These are phyloP conservation scores for Biston stratarius DNA, from an alignment of 2,888 invertebrate species.

Conservation along the genomic window DNA sequence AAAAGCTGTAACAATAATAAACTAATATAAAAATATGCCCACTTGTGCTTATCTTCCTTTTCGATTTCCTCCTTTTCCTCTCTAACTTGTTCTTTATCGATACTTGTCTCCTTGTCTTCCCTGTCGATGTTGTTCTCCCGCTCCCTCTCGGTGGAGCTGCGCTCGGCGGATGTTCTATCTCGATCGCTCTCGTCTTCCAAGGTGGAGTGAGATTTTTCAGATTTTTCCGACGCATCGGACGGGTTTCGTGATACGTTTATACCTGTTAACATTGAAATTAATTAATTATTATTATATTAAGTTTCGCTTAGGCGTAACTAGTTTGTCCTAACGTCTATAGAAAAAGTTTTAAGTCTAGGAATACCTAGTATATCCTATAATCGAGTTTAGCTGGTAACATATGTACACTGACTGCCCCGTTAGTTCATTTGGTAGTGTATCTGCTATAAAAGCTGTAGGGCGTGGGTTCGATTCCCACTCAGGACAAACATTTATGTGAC, in stretches of 20 bases:
- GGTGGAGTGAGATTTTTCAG: constrained; percentile 52
- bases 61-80: constrained; percentile 51
- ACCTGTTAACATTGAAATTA: constrained; percentile 50
- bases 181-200: constrained; percentile 53
- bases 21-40: constrained; percentile 36
- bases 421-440: too few species aligned
- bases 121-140: constrained; percentile 36
- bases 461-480: too few species aligned
- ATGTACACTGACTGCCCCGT: too few species aligned
- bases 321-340: too few species aligned
- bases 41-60: constrained; percentile 60
- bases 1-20: too few species aligned
- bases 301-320: too few species aligned
- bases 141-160: constrained; percentile 50
- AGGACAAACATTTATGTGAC: too few species aligned
- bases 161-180: constrained; percentile 48
- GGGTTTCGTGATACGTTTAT: constrained; percentile 79
- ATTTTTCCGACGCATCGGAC: constrained; percentile 74
- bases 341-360: too few species aligned
- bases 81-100: constrained; percentile 41
- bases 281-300: constrained; percentile 2
- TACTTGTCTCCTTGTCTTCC: constrained; percentile 49
- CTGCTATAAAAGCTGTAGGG: too few species aligned
- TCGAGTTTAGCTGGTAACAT: too few species aligned
- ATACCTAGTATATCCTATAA: too few species aligned